Base-by-base conservation (phyloP, 2,888 invertebrate species). In the Eupithecia exiguata region DNA sequence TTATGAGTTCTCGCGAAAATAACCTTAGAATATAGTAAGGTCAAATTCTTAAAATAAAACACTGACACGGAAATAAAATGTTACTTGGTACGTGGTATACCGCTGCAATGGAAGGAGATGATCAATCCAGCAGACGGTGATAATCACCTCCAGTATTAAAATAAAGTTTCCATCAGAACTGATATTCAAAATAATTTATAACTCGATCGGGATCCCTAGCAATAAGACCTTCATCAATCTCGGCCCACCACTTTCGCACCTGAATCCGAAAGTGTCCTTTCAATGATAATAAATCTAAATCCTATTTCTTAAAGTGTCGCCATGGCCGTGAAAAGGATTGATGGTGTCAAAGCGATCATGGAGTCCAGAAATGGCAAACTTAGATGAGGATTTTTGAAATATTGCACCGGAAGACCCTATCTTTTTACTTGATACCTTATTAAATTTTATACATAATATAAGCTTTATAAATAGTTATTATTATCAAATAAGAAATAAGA, bases 161-260 rank as follows among this genome's bases (percentile, higher is more conserved):
- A 65, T 75, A 74, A 76, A 74, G 43, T 69, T 49, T 69, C 68
- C 75, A 40, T 75, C 72, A 72, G 75, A 71, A 74, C 40, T n/a
- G 73, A 73, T 75, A 80, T 77, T 79, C 79, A 80, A 79, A 79
- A 79, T 79, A 79, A 80, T 79, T 79, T 79, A 80, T 80, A 78
- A 76, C 77, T 70, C 72, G 76, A 78, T 80, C 78, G 73, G 76
- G 78, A 79, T 78, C 79, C 75, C 69, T 71, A 61, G 67, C 72
- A 76, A 76, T 74, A 76, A 77, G 71, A 74, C 75, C 77, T 75
- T 49, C 77, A 80, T 80, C 80, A 80, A 80, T 80, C 80, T 78
- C 77, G 43, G 70, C 75, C 77, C 77, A 77, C 78, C 74, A 77
- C 79, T 80, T 80, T 78, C 79, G 79, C 79, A 80, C 80, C 80